phyloP scores from a whole-genome alignment of 2,113 vertebrate species.

The Struthidea cinerea region DNA sequence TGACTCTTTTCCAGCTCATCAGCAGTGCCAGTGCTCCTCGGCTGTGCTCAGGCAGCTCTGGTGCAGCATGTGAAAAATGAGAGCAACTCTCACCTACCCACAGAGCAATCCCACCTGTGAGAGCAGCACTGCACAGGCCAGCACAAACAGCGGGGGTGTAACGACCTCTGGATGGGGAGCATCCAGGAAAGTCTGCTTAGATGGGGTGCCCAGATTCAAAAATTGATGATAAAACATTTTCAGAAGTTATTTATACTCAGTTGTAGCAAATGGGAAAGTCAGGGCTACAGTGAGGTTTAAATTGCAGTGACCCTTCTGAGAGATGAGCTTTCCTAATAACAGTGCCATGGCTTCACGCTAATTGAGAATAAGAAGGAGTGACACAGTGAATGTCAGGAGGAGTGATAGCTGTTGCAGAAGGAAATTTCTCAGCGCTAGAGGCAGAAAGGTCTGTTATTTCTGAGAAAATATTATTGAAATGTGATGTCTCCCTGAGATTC shows the following conservation, averaged over 20 bases:
- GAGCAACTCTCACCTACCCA: not conserved
- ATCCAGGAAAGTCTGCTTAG: not conserved
- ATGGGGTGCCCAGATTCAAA: not conserved
- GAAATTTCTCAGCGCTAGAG: not conserved
- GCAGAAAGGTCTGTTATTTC: not conserved
- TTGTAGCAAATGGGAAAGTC: not conserved
- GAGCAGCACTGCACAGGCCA: not conserved
- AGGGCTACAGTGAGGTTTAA: not conserved
- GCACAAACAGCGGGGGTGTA: fast-evolving
- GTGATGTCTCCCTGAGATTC: not conserved
- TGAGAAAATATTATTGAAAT: not conserved
- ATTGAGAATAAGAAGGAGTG: not conserved
- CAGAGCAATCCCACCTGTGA: not conserved
- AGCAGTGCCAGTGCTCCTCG: not conserved
- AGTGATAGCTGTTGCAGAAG: not conserved
- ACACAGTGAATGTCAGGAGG: not conserved
- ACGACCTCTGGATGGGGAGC: not conserved
- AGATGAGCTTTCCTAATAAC: not conserved
- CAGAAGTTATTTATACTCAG: not conserved
- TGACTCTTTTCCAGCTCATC: conserved; percentile 3
- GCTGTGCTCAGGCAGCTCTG: not conserved
- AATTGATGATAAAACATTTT: not conserved
- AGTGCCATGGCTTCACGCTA: not conserved
- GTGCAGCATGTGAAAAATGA: not conserved
- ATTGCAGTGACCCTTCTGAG: not conserved